Conservation (phyloP, 2,113 vertebrate species). For the Ivindomyrus marchei region DNA sequence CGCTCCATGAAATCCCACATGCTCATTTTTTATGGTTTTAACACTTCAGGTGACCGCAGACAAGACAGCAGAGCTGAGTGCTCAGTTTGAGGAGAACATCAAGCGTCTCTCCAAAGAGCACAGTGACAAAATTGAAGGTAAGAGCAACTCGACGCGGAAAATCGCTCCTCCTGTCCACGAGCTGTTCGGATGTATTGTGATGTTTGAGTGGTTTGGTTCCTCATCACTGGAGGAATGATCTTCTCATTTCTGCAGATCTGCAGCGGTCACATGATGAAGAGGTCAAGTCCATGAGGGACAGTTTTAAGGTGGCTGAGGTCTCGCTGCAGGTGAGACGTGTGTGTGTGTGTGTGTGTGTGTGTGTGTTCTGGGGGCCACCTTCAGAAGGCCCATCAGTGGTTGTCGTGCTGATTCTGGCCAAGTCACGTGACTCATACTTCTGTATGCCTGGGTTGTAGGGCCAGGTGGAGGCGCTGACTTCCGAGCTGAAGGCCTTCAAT, state of each 20-base stretch:
- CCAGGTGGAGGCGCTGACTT: conserved; percentile 49
- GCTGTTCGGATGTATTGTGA: neutral
- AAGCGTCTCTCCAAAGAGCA: conserved; percentile 51
- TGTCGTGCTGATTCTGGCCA: neutral
- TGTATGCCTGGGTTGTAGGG: conserved; percentile 49
- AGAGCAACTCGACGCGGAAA: neutral
- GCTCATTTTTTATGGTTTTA: neutral
- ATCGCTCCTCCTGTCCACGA: neutral
- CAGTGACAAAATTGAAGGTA: conserved; percentile 60
- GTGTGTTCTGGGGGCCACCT: neutral
- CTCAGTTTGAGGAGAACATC: conserved; percentile 52
- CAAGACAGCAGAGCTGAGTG: conserved; percentile 20
- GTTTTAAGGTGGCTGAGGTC: conserved; percentile 51
- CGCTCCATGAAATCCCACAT: neutral
- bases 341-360: neutral
- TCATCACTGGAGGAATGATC: neutral
- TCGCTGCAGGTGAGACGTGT: conserved; percentile 39
- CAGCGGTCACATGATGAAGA: conserved; percentile 56
- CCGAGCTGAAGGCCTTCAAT: conserved; percentile 68
- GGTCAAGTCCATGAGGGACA: conserved; percentile 54
- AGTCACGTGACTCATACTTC: conserved; percentile 11
- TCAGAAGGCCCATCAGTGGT: neutral
- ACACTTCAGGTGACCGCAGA: conserved; percentile 59
- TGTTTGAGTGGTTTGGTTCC: neutral
- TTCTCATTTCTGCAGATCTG: conserved; percentile 53